Evolutionary conservation across 1,140 invertebrate genomes (phyloP), one percentile per base, ranked within the genome.

Genomic region (Lerema accius): DNA sequence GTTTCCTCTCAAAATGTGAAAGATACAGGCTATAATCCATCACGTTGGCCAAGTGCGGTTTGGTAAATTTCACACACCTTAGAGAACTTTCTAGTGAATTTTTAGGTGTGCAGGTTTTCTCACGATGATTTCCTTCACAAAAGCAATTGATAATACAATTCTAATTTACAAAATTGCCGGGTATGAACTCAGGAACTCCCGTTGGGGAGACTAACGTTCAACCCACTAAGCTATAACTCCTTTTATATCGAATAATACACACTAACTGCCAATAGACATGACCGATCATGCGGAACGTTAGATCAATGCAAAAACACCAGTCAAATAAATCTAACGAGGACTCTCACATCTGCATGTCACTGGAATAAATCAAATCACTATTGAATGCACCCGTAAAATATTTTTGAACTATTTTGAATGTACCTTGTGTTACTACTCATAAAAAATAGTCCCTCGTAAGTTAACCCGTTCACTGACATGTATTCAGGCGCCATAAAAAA

Each of bases 311-410:
- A 82, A 86, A 88, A 86, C 87, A 86, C 73, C 84, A 90, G 86
- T 86, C 84, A 83, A 85, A 90, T 87, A 89, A 87, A 87, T 88
- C 82, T 89, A 90, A 90, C 88, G 80, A 86, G 83, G 60, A 79
- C 81, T 75, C 79, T 83, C 77, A 80, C 86, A 89, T 90, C 86
- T 90, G 88, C 88, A 90, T 90, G 85, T 87, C 88, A 84, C 66
- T 82, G 76, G 85, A 83, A 90, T 90, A 90, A 90, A 90, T 90
- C 88, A 90, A 88, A 90, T 89, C 84, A 86, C 83, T 67, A 75
- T 84, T 90, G 81, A 88, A 90, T 90, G 78, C 86, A 76, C 77
- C 77, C 88, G 84, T 89, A 78, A 89, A 90, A 90, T 89, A 88
- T 89, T 89, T 89, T 84, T 66, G 80, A 89, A 88, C 86, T 89